Base-by-base conservation (phyloP, 2,888 invertebrate species). In the Caenorhabditis afra region DNA sequence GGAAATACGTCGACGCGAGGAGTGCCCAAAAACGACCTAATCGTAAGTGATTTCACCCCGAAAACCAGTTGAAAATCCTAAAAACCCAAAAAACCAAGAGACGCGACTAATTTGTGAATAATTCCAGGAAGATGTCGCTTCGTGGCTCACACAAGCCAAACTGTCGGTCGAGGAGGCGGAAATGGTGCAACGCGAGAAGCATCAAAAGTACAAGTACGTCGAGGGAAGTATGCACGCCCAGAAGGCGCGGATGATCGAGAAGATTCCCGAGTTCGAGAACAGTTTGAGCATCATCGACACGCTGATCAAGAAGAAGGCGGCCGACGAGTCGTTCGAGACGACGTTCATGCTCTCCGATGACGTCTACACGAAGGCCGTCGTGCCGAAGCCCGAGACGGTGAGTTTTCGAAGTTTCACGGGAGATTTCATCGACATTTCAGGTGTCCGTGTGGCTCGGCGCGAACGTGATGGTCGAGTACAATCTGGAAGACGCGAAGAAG, bases 211-310 rank as follows among this genome's bases (percentile, higher is more conserved):
- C 75, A 85, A 85, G 61, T 84, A 83, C 64, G 81, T 83, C 35
- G 86, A 86, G 61, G 61, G 58, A 11, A 75, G 66, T 20, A 79
- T 86, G 81, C 41, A 49, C 18, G 55, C 68, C 3, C 79, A 79
- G 41, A 80, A 76, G 35, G 14, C 35, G 20, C 59, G 79, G 45
- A 77, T 86, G 81, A 35, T 47, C 18, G 85, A 83, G 23, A 86
- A 85, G 66, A 59, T 86, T n/a, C 86, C 86, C 5, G 86, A 86
- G 52, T 85, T 84, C 67, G 64, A 81, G 35, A 84, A 79, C 62
- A 84, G 83, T 91, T 93, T 98, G 83, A 93, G 94, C 65, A 94
- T 95, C 14, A 95, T 96, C 87, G 94, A 95, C 84, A 94, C 94
- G 88, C 93, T 96, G 91, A 92, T 81, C 14, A 82, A 82, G 65